Evolutionary conservation across 2,888 invertebrate species (phyloP).

Genomic region (Luperina nickerlii): DNA sequence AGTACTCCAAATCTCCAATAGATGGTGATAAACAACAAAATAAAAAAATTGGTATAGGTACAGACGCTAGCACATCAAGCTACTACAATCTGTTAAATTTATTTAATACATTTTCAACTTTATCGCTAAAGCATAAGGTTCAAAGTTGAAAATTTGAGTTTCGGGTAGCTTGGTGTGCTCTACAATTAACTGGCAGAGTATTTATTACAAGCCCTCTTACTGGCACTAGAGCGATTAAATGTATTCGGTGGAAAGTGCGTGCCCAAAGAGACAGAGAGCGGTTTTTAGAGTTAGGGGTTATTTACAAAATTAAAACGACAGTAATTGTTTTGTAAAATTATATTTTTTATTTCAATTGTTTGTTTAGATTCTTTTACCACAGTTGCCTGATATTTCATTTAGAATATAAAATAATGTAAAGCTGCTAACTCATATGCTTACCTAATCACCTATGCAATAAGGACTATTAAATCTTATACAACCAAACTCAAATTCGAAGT

Average conservation of each 20-base stretch:
- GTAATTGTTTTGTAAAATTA: background rate
- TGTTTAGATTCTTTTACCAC: conserved; percentile 1
- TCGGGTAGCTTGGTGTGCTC: too few species aligned
- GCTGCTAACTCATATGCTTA: background rate
- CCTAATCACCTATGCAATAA: background rate
- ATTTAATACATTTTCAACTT: too few species aligned
- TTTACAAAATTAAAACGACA: conserved; percentile 1
- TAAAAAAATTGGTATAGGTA: too few species aligned
- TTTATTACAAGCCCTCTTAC: background rate
- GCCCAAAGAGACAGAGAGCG: background rate
- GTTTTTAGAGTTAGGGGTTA: background rate
- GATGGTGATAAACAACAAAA: background rate
- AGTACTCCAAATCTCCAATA: background rate
- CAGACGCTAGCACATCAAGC: too few species aligned
- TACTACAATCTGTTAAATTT: too few species aligned
- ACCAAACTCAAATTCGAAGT: background rate
- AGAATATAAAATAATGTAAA: conserved; percentile 1
- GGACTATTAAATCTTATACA: background rate
- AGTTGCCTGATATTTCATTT: conserved; percentile 3
- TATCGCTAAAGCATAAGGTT: too few species aligned
- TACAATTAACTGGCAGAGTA: background rate
- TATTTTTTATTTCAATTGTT: background rate
- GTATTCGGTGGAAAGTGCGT: background rate
- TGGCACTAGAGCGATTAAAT: background rate
- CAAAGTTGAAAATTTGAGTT: too few species aligned